phyloP scores from a whole-genome alignment of 2,113 vertebrate species.

The Microtus pennsylvanicus region DNA sequence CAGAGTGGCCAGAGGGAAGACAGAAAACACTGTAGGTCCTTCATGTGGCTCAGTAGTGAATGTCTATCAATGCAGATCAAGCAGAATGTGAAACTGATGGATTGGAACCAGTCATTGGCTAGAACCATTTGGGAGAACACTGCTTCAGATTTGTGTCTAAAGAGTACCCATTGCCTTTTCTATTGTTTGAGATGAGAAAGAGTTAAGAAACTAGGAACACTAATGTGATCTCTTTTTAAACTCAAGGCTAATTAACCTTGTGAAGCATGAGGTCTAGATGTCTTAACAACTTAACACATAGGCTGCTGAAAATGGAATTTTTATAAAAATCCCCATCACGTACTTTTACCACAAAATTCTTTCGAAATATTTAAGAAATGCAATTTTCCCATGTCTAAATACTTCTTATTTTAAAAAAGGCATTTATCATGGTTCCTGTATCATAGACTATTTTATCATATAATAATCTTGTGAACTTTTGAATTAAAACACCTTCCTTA shows the following conservation, averaged over 20 bases:
- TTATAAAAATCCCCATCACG: not conserved
- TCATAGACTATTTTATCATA: not conserved
- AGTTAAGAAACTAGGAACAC: not conserved
- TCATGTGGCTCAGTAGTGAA: not conserved
- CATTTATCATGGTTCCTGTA: not conserved
- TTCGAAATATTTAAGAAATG: not conserved
- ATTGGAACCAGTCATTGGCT: not conserved
- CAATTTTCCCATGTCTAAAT: not conserved
- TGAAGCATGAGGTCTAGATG: not conserved
- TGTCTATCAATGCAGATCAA: not conserved
- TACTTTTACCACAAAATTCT: not conserved
- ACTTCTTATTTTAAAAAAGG: not conserved
- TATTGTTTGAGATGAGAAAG: not conserved
- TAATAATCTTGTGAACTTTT: not conserved
- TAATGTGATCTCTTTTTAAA: not conserved
- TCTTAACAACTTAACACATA: not conserved
- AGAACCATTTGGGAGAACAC: not conserved
- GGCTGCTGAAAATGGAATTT: not conserved
- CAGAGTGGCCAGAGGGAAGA: accelerated
- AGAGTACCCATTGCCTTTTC: not conserved
- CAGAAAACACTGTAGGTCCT: not conserved
- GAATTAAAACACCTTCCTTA: not conserved
- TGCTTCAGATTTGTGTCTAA: not conserved
- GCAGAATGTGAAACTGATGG: not conserved
- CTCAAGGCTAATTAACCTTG: not conserved